These are phyloP conservation scores for Cynopterus sphinx DNA, from an alignment of 2,797 vertebrate genomes.

Conservation along the genomic window DNA sequence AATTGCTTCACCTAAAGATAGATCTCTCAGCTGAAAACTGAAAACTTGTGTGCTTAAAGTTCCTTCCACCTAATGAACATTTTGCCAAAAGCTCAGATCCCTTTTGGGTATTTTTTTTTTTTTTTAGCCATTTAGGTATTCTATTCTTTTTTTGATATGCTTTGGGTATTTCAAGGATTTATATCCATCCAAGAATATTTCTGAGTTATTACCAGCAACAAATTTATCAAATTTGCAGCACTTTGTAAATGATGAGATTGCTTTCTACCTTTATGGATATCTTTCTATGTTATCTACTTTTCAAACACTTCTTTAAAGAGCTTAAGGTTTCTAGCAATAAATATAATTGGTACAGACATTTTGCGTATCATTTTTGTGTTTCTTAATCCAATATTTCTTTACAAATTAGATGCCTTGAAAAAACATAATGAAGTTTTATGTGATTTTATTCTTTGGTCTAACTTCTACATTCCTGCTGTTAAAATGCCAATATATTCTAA, in stretches of 20 bases:
- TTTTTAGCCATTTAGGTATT: constrained; percentile 46
- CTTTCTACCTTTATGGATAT: constrained; percentile 51
- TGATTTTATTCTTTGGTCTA: constrained; percentile 27
- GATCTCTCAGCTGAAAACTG: background rate
- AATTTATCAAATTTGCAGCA: constrained; percentile 76
- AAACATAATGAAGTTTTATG: background rate
- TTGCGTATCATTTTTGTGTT: constrained; percentile 44
- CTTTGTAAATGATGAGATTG: constrained; percentile 69
- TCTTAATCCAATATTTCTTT: constrained; percentile 44
- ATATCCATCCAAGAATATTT: constrained; percentile 47
- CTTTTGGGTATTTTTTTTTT: constrained; percentile 30
- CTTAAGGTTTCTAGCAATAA: constrained; percentile 75
- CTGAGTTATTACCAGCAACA: constrained; percentile 25
- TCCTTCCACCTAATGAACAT: background rate
- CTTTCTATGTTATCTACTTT: constrained; percentile 59
- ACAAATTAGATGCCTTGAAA: constrained; percentile 36
- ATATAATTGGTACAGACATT: constrained; percentile 59
- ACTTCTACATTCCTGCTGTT: background rate
- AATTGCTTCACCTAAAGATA: constrained; percentile 38
- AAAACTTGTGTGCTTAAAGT: constrained; percentile 29
- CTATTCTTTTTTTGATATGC: background rate
- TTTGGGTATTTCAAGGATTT: constrained; percentile 55
- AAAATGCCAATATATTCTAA: constrained; percentile 21
- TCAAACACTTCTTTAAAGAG: constrained; percentile 48
- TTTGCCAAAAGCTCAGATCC: constrained; percentile 29